Percentiles rank a stretch among this genome's conserved stretches.
These are phyloP conservation scores for Cottus gobio DNA, from an alignment of 2,113 vertebrate genomes.

Conservation along the genomic window DNA sequence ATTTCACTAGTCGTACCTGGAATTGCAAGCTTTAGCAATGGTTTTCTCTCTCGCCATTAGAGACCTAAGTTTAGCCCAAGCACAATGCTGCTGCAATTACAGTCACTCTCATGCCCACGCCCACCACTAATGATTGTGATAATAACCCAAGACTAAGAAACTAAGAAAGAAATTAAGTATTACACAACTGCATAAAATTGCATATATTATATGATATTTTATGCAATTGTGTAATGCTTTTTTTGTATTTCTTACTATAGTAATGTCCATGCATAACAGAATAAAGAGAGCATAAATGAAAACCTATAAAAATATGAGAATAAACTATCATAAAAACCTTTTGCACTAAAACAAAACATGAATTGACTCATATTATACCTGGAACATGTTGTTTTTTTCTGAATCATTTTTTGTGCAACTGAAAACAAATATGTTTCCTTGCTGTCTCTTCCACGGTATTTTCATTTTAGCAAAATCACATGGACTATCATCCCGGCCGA, in stretches of 20 bases:
- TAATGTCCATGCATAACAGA: neutral
- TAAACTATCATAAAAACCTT: neutral
- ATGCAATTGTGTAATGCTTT: too few species aligned
- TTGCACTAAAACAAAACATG: neutral
- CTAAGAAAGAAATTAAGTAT: neutral
- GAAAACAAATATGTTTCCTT: neutral
- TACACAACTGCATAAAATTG: neutral
- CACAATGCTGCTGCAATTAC: neutral
- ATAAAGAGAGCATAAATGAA: neutral
- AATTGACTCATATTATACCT: neutral
- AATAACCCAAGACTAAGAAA: slow-evolving; percentile 1
- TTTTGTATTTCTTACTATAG: too few species aligned
- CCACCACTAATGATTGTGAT: neutral
- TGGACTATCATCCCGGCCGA: neutral
- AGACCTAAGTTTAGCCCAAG: slow-evolving; percentile 5
- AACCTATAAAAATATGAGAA: neutral
- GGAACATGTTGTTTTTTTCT: neutral
- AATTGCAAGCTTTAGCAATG: neutral
- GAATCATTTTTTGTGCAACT: neutral
- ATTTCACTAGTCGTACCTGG: neutral
- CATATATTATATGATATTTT: neutral
- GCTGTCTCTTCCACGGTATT: neutral
- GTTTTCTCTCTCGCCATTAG: neutral
- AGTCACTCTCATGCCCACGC: neutral
- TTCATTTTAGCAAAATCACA: slow-evolving; percentile 15